Percentiles rank a stretch among this genome's conserved stretches.
phyloP scores from a whole-genome alignment of 53 echinoderm and acorn worm genomes.

The Arbacia lixula region DNA sequence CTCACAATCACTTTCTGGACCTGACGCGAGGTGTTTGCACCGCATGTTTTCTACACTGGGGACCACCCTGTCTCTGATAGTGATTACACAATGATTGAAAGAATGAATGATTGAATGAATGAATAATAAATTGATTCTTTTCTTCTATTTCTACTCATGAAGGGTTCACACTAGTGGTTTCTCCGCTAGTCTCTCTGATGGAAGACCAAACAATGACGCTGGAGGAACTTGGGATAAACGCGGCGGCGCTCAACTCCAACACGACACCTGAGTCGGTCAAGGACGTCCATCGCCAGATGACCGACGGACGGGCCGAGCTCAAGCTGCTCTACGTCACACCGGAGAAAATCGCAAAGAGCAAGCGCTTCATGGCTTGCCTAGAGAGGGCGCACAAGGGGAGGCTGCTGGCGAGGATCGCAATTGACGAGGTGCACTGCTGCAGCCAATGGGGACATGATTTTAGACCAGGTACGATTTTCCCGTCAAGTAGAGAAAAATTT shows the following conservation, averaged over 20 bases:
- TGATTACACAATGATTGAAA: too few relatives aligned
- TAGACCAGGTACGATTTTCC: constrained; percentile 88
- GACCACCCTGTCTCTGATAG: too few relatives aligned
- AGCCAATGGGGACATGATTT: constrained; percentile 99
- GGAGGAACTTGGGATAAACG: constrained; percentile 68
- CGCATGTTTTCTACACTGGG: too few relatives aligned
- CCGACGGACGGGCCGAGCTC: constrained; percentile 61
- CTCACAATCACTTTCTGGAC: too few relatives aligned
- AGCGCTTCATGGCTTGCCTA: constrained; percentile 92
- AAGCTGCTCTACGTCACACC: constrained; percentile 97
- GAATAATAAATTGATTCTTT: not conserved
- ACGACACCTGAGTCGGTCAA: constrained; percentile 73
- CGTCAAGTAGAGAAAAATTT: too few relatives aligned
- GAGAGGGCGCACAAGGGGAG: constrained; percentile 82
- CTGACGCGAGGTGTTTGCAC: too few relatives aligned
- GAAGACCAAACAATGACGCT: constrained; percentile 91
- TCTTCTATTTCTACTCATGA: not conserved
- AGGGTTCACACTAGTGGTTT: constrained; percentile 96
- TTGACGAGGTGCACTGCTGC: constrained; percentile 99
- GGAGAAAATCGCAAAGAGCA: constrained; percentile 98
- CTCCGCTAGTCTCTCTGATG: constrained; percentile 93
- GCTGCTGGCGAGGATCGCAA: constrained; percentile 78
- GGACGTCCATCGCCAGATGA: constrained; percentile 79
- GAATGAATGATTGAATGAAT: too few relatives aligned
- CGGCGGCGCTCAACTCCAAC: constrained; percentile 72